Base-by-base conservation (phyloP, 1,140 invertebrate species). In the Varroa destructor region DNA sequence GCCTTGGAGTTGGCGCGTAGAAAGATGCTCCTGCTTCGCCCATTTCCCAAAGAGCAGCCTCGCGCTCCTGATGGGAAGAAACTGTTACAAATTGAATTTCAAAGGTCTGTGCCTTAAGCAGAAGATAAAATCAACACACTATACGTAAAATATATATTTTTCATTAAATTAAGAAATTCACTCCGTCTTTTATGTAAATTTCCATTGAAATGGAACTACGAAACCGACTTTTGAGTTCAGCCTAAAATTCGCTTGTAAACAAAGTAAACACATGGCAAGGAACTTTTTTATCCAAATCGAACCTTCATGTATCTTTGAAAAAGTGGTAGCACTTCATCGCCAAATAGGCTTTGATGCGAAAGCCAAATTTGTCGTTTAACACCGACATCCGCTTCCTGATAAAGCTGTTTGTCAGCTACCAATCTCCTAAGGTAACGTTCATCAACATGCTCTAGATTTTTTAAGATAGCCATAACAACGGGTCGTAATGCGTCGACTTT, bases 361-460 rank as follows among this genome's bases (percentile, higher is more conserved):
- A 93, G 91, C 94, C 94, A 98, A 72, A 98, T 97, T 79, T 97
- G 93, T 64, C 93, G 82, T 80, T 97, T 97, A 0, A 97, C 93
- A 42, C 73, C 92, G 1, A 92, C 94, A 76, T 96, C 90, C 37
- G 92, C 93, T 74, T 94, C 91, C 75, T 88, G 87, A 79, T 97
- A 97, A 0, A 97, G 80, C 78, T 94, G 90, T 75, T 89, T 87
- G 79, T 98, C 93, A 70, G 88, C 83, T 0, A 96, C 80, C 72
- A 95, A 81, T 43, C 93, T 86, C 77, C 87, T 86, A 37, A 97
- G 81, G 81, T 91, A 91, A 78, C 92, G 91, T 74, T 96, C 91
- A 77, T 97, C 91, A 74, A 98, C 94, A 74, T 91, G 87, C 14
- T 90, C 87, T 10, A 92, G 90, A 78, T 97, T 93, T 78, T 93